Percentiles rank a stretch among this genome's conserved stretches.
Conservation (phyloP, 2,797 vertebrate species). For the Mastacembelus armatus region DNA sequence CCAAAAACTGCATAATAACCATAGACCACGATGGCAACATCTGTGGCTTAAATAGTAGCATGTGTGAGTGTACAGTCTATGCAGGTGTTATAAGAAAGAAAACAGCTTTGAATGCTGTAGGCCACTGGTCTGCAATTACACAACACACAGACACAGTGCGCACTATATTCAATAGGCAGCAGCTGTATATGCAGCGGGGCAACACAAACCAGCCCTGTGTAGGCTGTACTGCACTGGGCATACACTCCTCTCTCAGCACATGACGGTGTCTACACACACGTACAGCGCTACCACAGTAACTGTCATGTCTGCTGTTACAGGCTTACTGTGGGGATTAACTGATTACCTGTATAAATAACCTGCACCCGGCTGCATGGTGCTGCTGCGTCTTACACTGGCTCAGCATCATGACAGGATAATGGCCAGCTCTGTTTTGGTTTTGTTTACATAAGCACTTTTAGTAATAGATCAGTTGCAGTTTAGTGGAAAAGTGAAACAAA, state of each 20-base stretch:
- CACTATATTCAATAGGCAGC: neutral
- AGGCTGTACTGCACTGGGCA: neutral
- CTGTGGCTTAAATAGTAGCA: no score
- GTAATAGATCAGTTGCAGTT: neutral
- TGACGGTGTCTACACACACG: conserved; percentile 11
- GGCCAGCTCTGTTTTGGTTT: neutral
- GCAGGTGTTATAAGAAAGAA: neutral
- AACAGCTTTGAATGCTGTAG: neutral
- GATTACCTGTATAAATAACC: conserved; percentile 82
- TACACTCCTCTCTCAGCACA: neutral
- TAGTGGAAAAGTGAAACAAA: no score
- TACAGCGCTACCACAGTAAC: neutral
- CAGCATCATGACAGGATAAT: conserved; percentile 7
- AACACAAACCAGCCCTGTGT: neutral
- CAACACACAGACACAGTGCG: neutral
- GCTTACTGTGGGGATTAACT: conserved; percentile 69
- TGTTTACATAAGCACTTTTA: neutral
- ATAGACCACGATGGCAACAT: neutral
- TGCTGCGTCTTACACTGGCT: conserved; percentile 59
- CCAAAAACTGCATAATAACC: neutral
- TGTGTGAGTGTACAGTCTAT: neutral
- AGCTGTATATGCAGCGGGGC: neutral
- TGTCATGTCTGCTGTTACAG: conserved; percentile 53
- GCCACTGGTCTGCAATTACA: neutral
- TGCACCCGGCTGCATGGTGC: conserved; percentile 53